phyloP scores from a whole-genome alignment of 2,888 invertebrate genomes.

The Scaeva pyrastri region DNA sequence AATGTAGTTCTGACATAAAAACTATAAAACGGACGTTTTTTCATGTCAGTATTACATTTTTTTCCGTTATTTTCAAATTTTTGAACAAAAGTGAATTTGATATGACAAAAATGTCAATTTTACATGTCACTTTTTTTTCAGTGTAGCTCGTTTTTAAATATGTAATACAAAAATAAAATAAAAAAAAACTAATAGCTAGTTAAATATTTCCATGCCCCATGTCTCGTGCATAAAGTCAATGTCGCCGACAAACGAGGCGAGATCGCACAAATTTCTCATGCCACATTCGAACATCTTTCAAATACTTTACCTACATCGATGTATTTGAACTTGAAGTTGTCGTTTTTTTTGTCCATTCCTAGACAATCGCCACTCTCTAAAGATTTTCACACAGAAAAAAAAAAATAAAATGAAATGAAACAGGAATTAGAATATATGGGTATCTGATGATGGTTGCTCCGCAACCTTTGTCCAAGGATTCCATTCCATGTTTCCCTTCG shows the following conservation, averaged over 20 bases:
- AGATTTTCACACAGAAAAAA: background rate
- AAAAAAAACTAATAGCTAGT: background rate
- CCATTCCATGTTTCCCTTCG: conserved; percentile 61
- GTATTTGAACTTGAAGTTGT: conserved; percentile 27
- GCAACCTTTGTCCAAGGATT: conserved; percentile 64
- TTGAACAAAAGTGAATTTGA: too few relatives aligned
- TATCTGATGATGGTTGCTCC: conserved; percentile 23
- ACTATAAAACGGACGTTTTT: too few relatives aligned
- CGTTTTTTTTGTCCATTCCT: conserved; percentile 1
- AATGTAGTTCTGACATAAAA: too few relatives aligned
- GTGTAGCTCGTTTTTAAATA: background rate
- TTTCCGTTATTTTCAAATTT: too few relatives aligned
- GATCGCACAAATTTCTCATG: conserved; percentile 66
- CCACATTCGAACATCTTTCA: conserved; percentile 73
- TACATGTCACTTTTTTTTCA: too few relatives aligned
- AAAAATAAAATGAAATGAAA: conserved; percentile 51
- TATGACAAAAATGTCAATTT: too few relatives aligned
- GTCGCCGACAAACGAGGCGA: conserved; percentile 68
- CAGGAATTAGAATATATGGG: conserved; percentile 67
- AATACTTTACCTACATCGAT: conserved; percentile 73
- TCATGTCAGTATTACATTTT: too few relatives aligned
- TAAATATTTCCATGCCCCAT: conserved; percentile 55
- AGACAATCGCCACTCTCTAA: conserved; percentile 14
- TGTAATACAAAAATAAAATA: background rate
- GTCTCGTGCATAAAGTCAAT: conserved; percentile 56